phyloP scores from a whole-genome alignment of 2,797 vertebrate genomes.

The Menidia menidia region DNA sequence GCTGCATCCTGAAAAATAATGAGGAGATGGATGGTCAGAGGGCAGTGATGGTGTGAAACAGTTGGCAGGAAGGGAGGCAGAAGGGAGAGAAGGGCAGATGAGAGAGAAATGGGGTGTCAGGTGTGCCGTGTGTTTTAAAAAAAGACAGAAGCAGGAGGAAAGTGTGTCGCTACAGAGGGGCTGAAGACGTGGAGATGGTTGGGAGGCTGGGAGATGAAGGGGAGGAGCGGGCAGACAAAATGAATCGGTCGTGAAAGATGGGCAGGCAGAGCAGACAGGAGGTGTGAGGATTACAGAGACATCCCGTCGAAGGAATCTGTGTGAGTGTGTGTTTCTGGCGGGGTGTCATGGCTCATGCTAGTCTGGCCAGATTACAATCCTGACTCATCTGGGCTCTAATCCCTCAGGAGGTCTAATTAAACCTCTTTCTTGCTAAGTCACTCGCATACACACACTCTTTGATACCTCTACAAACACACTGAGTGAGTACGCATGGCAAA shows the following conservation, averaged over 20 bases:
- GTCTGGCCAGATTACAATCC: slow-evolving; percentile 79
- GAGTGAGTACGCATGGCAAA: slow-evolving; percentile 11
- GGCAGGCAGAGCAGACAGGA: slow-evolving; percentile 60
- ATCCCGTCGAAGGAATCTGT: slow-evolving; percentile 50
- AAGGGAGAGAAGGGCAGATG: slow-evolving; percentile 38
- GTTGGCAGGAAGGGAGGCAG: slow-evolving; percentile 28
- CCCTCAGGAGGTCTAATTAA: slow-evolving; percentile 83
- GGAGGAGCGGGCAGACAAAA: slow-evolving; percentile 43
- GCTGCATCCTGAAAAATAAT: slow-evolving; percentile 61
- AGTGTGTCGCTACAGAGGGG: slow-evolving; percentile 20
- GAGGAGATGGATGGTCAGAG: slow-evolving; percentile 59
- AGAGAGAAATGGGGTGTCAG: slow-evolving; percentile 51
- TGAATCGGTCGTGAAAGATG: slow-evolving; percentile 60
- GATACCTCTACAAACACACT: slow-evolving; percentile 12
- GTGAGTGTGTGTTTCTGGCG: slow-evolving; percentile 47
- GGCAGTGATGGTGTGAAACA: slow-evolving; percentile 48
- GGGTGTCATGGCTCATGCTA: slow-evolving; percentile 72
- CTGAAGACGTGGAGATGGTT: slow-evolving; percentile 21
- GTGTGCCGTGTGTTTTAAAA: slow-evolving; percentile 28
- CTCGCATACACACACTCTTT: slow-evolving; percentile 39
- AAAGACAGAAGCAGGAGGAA: slow-evolving; percentile 10
- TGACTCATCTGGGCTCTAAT: slow-evolving; percentile 78
- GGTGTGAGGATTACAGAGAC: slow-evolving; percentile 70
- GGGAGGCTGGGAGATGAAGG: slow-evolving; percentile 44
- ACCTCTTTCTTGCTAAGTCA: slow-evolving; percentile 60